Evolutionary conservation across 1,140 invertebrate genomes (phyloP), one percentile per base, ranked within the genome.

Genomic region (Procambarus clarkii): DNA sequence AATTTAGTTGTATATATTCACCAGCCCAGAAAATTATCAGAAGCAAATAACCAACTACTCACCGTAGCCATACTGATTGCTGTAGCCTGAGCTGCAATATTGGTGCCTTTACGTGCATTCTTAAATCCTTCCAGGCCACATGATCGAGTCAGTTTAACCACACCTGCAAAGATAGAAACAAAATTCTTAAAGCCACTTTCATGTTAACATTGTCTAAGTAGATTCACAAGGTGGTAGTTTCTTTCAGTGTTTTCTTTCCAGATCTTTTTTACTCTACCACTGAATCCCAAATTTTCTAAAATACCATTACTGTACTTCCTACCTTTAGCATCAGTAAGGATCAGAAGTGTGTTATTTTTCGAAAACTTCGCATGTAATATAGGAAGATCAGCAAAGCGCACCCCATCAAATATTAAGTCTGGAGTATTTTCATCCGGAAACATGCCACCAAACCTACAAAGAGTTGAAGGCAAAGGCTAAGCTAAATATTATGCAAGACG

Each of bases 111-210:
- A 93, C 97, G 97, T 4, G 98, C 96, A 95, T 99, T 98, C 94
- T 98, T 99, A 94, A 98, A 99, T 46, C 98, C 98, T 95, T 99
- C 98, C 91, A 97, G 96, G 24, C 98, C 97, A 96, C 97, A 97
- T 8, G 97, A 96, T 84, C 96, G 95, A 21, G 96, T 94, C 0
- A 96, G 78, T 93, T 96, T 95, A 5, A 96, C 95, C 15, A 92
- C 93, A 71, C 96, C 96, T 96, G 85, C 48, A 95, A 94, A 88
- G 48, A 92, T n/a, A 91, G 44, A 88, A 76, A 93, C 77, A 44
- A 71, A 83, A 78, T 11, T 2, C 50, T 54, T 0, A 54, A 54
- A 86, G 24, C 15, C n/a, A 86, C 88, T 82, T 93, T 60, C 54
- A 69, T 87, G 4, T 82, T 50, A 81, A 87, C 7, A 76, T 78